A percentile compares a stretch with the other conserved stretches of the same genome.
These are phyloP conservation scores for Panthera uncia DNA, from an alignment of 2,113 vertebrate species.

Conservation along the genomic window DNA sequence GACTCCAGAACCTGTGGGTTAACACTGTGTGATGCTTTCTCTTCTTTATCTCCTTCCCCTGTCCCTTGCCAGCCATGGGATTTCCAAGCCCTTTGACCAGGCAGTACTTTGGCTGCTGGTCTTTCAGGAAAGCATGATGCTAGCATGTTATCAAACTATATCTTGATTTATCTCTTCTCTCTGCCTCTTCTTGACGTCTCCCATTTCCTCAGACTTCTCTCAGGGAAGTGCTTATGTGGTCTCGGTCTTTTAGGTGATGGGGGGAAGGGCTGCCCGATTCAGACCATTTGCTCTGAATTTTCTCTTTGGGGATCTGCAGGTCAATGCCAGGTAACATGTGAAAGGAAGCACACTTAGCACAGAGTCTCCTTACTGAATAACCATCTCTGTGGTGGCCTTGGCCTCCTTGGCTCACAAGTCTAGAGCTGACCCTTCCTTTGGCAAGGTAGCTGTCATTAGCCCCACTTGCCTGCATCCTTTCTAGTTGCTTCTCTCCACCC, in stretches of 20 bases:
- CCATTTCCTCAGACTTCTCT: background rate
- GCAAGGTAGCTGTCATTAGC: background rate
- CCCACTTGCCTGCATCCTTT: background rate
- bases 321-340: background rate
- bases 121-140: background rate
- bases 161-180: background rate
- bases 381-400: background rate
- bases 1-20: background rate
- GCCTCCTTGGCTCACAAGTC: background rate
- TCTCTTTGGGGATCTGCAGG: background rate
- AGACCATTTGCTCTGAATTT: background rate
- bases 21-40: rapidly evolving
- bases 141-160: background rate
- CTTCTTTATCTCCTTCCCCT: background rate
- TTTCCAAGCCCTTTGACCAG: background rate
- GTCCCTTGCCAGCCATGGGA: background rate
- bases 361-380: background rate
- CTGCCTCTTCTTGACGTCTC: background rate
- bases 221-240: background rate
- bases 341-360: background rate
- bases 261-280: background rate
- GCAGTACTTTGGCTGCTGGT: background rate
- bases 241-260: background rate
- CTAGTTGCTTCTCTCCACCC: background rate
- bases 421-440: background rate